Evolutionary conservation across 2,888 invertebrate species (phyloP), one percentile per base, ranked within the genome.

Genomic region (Bembecia ichneumoniformis): DNA sequence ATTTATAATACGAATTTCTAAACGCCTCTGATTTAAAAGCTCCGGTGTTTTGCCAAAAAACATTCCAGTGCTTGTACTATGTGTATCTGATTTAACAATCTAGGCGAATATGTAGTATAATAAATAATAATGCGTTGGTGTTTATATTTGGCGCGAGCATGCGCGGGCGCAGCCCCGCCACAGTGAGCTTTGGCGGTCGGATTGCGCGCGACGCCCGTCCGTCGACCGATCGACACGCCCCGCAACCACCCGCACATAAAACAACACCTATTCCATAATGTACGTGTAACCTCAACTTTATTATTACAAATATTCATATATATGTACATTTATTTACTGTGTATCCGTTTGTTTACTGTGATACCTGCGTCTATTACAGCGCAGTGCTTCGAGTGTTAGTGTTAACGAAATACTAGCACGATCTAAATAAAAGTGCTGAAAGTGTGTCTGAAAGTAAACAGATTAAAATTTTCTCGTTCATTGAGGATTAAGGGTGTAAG

Each of bases 71-170:
- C 60, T 56, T 58, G 55, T 64, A 61, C 62, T 58, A 60, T 63
- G 58, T 62, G 62, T 68, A 70, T 74, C 60, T 59, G 62, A 74
- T 68, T 75, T 77, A 73, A 78, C 67, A 71, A 68, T 71, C 66
- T 67, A 70, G 62, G 54, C 64, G 69, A 75, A 77, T 74, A 74
- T 73, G 67, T 74, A 58, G 66, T 71, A 28, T 28, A 76, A 80
- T 82, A 82, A 82, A 84, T 82, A 76, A 82, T 77, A 81, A 74
- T 71, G 72, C 69, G 73, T 67, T 55, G 57, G 59, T 51, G 66
- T 66, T 66, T 71, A 71, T 67, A 64, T 67, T 63, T 64, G 68
- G 69, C 63, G 52, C 58, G 57, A 61, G 55, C 59, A 53, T 49
- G 52, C 53, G 52, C 52, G 50, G 43, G 49, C 43, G 52, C 44